These are phyloP conservation scores for Sciaenops ocellatus DNA, from an alignment of 2,797 vertebrate species.

Conservation along the genomic window DNA sequence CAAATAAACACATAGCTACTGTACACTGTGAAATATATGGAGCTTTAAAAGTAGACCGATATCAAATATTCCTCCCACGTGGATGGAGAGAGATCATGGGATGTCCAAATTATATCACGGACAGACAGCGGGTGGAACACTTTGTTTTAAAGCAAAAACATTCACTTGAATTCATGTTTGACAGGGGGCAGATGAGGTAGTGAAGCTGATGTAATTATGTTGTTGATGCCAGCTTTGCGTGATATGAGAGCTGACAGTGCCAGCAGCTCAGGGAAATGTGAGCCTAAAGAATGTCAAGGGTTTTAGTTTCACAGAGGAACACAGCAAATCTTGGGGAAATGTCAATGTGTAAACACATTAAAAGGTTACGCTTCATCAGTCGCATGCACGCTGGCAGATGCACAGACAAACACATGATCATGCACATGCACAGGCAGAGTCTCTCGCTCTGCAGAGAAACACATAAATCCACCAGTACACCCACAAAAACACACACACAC, in stretches of 20 bases:
- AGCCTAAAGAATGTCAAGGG: conserved; percentile 74
- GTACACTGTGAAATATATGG: neutral
- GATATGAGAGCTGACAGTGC: conserved; percentile 55
- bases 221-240: conserved; percentile 54
- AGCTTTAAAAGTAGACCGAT: neutral
- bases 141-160: conserved; percentile 48
- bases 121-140: conserved; percentile 5
- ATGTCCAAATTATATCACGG: conserved; percentile 3
- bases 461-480: neutral
- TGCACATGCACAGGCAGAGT: conserved; percentile 14
- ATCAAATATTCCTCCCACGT: conserved; percentile 8
- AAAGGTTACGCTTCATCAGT: conserved; percentile 74
- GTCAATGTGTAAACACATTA: conserved; percentile 75
- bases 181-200: conserved; percentile 57
- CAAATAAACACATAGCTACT: neutral
- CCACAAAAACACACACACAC: neutral
- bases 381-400: conserved; percentile 41
- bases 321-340: conserved; percentile 71
- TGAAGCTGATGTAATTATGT: conserved; percentile 66
- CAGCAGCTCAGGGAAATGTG: conserved; percentile 60
- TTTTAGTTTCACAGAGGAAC: conserved; percentile 64
- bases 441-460: neutral
- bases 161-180: conserved; percentile 43
- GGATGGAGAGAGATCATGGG: neutral
- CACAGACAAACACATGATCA: conserved; percentile 26